Conservation (phyloP, 2,113 vertebrate genomes). For the Colius striatus region DNA sequence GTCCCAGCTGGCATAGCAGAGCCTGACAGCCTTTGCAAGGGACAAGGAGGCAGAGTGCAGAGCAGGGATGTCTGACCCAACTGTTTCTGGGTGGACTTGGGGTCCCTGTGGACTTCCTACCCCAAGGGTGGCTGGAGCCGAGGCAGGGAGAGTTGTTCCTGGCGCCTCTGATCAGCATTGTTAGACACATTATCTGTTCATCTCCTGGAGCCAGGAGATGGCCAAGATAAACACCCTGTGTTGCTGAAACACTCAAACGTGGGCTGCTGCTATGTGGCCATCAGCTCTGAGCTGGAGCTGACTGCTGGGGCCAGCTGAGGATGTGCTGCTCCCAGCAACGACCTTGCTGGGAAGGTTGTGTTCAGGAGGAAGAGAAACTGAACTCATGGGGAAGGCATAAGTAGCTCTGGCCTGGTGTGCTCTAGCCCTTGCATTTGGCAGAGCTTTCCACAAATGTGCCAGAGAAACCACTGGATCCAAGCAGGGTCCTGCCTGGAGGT, state of each 20-base stretch:
- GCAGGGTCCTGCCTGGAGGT: background rate
- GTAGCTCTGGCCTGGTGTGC: background rate
- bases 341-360: background rate
- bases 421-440: background rate
- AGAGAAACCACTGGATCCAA: background rate
- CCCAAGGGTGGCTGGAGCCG: background rate
- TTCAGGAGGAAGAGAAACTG: background rate
- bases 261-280: background rate
- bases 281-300: background rate
- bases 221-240: slow-evolving; percentile 34
- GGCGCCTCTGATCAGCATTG: slow-evolving; percentile 28
- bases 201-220: background rate
- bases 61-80: background rate
- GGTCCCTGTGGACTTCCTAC: background rate
- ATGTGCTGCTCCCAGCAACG: background rate
- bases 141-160: slow-evolving; percentile 16
- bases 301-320: background rate
- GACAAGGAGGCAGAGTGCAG: background rate
- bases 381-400: background rate
- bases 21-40: background rate
- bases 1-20: background rate
- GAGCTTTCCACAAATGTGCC: background rate
- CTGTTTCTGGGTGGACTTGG: background rate
- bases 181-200: slow-evolving; percentile 25
- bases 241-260: background rate